These are phyloP conservation scores for Rhagonycha fulva DNA, from an alignment of 2,888 invertebrate species.

Conservation along the genomic window DNA sequence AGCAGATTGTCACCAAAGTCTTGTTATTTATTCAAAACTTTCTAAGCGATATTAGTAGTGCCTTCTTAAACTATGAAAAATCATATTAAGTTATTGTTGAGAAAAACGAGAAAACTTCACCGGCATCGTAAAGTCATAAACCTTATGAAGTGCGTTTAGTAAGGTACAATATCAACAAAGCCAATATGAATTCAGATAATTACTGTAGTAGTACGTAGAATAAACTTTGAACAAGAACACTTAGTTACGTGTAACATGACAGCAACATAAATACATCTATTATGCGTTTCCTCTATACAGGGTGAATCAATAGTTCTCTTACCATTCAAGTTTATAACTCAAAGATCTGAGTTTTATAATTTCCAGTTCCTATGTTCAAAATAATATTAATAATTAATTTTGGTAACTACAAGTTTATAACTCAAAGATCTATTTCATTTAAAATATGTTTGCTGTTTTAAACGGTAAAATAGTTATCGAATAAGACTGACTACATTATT, in stretches of 20 bases:
- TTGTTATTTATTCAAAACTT: background rate
- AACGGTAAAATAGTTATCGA: too few species aligned
- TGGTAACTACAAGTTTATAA: too few species aligned
- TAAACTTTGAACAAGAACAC: background rate
- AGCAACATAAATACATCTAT: background rate
- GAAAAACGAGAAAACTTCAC: background rate
- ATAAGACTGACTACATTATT: too few species aligned
- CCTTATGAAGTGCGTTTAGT: background rate
- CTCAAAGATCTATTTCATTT: too few species aligned
- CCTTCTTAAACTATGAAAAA: background rate
- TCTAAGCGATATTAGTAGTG: background rate
- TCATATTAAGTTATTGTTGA: background rate
- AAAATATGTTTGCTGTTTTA: too few species aligned
- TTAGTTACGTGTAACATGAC: background rate
- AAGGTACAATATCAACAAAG: background rate
- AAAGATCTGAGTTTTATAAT: too few species aligned
- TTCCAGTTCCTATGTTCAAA: too few species aligned
- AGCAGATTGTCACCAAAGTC: background rate
- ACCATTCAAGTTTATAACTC: background rate
- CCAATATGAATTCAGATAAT: background rate
- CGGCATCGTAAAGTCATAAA: background rate
- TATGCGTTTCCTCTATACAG: background rate
- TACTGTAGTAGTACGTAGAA: background rate
- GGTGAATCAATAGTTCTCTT: background rate
- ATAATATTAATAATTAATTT: too few species aligned